Percentiles rank a stretch among this genome's conserved stretches.
These are phyloP conservation scores for Tetramorium simillimum DNA, from an alignment of 1,140 invertebrate species.

Conservation along the genomic window DNA sequence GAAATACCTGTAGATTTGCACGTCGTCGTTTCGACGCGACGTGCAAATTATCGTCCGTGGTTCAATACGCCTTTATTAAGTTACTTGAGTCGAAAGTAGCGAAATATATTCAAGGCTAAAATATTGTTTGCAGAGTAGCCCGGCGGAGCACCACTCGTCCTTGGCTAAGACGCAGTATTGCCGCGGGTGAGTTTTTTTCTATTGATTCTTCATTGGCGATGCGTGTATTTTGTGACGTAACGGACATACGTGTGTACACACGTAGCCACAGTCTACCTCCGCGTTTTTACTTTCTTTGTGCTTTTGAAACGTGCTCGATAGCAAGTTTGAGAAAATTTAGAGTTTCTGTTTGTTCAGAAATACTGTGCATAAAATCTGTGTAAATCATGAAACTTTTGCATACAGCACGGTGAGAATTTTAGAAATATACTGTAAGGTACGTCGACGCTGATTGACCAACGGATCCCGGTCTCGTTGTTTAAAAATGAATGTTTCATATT, in stretches of 20 bases:
- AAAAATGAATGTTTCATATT: background rate
- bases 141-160: background rate
- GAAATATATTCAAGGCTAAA: background rate
- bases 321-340: background rate
- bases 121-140: slow-evolving; percentile 21
- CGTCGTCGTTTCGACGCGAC: background rate
- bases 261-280: background rate
- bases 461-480: background rate
- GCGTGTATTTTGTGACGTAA: slow-evolving; percentile 16
- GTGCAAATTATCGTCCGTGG: background rate
- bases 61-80: background rate
- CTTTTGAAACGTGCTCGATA: background rate
- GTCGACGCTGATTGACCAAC: background rate
- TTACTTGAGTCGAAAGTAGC: background rate
- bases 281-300: background rate
- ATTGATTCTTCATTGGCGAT: background rate
- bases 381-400: background rate
- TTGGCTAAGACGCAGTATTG: background rate
- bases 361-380: background rate
- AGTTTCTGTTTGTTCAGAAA: background rate
- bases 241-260: background rate
- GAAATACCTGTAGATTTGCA: background rate
- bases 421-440: background rate
- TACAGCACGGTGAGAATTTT: background rate
- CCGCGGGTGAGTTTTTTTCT: slow-evolving; percentile 34